phyloP scores from a whole-genome alignment of 2,888 invertebrate genomes.

The Chironomus riparius region DNA sequence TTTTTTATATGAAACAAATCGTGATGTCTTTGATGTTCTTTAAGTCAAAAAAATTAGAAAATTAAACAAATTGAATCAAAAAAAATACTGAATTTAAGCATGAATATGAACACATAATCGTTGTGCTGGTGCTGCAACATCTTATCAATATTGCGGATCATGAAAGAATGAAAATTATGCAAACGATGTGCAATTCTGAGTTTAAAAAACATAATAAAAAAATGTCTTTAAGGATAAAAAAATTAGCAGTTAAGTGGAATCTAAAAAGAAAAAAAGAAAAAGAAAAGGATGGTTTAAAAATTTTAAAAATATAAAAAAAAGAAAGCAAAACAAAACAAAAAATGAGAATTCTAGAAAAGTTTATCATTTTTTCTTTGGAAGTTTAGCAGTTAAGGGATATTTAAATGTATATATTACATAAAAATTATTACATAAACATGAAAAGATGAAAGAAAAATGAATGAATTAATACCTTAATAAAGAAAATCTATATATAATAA shows the following conservation, averaged over 20 bases:
- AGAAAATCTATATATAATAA: neutral
- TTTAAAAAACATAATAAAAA: neutral
- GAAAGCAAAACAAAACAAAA: conserved; percentile 6
- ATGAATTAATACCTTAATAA: conserved; percentile 3
- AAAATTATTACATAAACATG: conserved; percentile 11
- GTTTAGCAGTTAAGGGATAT: conserved; percentile 22
- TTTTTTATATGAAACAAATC: conserved; percentile 27
- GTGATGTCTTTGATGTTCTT: conserved; percentile 28
- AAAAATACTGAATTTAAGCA: neutral
- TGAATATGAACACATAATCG: neutral
- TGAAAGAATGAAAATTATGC: conserved; percentile 1
- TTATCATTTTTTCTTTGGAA: conserved; percentile 27
- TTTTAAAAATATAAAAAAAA: neutral
- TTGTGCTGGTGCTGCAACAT: neutral
- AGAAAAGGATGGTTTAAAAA: neutral
- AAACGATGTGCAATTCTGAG: conserved; percentile 23
- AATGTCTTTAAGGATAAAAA: conserved; percentile 20
- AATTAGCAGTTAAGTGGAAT: neutral
- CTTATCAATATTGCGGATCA: neutral
- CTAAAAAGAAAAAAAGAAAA: neutral
- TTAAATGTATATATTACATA: conserved; percentile 25
- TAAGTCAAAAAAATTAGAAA: conserved; percentile 26
- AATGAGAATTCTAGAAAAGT: neutral
- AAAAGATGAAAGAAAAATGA: conserved; percentile 2
- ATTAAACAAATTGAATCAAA: conserved; percentile 27